Evolutionary conservation across 1,140 invertebrate genomes (phyloP).

Genomic region (Lerema accius): DNA sequence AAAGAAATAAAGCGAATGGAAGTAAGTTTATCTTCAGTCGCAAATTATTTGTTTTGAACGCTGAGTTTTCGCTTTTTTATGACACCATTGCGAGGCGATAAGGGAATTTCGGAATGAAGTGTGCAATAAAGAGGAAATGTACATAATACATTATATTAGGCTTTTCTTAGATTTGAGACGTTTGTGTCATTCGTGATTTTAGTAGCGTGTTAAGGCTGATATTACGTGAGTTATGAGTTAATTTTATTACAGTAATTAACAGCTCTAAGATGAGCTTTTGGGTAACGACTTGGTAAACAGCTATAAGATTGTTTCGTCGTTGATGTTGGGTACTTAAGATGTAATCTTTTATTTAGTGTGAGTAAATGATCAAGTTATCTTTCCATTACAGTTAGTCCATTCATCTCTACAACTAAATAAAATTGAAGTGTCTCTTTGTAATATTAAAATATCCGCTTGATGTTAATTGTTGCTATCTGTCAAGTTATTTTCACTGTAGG

Average conservation of each 20-base stretch:
- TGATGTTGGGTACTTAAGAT: constrained; percentile 1
- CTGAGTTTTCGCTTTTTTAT: constrained; percentile 15
- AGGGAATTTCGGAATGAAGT: constrained; percentile 7
- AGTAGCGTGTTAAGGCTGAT: constrained; percentile 19
- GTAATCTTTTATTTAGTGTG: background rate
- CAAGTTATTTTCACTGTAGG: too few species aligned
- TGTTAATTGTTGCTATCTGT: too few species aligned
- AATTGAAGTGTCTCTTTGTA: too few species aligned
- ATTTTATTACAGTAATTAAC: constrained; percentile 32
- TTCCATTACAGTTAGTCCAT: too few species aligned
- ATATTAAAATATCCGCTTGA: too few species aligned
- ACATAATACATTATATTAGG: constrained; percentile 17
- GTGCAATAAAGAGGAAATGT: constrained; percentile 28
- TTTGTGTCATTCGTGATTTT: constrained; percentile 17
- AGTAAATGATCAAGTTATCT: too few species aligned
- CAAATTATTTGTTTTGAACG: constrained; percentile 40
- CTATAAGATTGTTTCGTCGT: constrained; percentile 15
- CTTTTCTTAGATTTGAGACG: constrained; percentile 22
- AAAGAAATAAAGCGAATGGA: constrained; percentile 48
- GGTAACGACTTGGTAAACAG: constrained; percentile 24
- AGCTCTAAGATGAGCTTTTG: constrained; percentile 8
- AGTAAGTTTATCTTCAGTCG: constrained; percentile 43
- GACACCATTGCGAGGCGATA: constrained; percentile 24
- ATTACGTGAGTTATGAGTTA: constrained; percentile 23
- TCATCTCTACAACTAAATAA: too few species aligned